Conservation (phyloP, 2,888 invertebrate genomes). For the Falcaria lacertinaria region DNA sequence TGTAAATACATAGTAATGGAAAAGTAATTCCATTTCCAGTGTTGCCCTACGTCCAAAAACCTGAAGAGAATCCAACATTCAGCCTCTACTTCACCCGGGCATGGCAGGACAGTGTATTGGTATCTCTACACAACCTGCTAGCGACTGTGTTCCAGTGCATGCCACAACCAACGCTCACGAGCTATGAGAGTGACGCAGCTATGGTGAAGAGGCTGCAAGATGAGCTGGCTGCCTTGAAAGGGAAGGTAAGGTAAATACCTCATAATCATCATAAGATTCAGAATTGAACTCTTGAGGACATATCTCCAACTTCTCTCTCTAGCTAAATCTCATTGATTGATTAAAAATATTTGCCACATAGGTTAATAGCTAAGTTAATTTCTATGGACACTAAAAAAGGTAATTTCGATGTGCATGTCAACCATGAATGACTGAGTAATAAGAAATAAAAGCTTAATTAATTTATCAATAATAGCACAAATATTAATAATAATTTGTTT, state of each 20-base stretch:
- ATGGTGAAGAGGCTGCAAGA: conserved; percentile 90
- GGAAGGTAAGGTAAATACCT: conserved; percentile 43
- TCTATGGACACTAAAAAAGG: too few relatives aligned
- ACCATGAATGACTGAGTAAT: too few relatives aligned
- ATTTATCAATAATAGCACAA: too few relatives aligned
- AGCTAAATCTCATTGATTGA: too few relatives aligned
- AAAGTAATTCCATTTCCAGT: conserved; percentile 77
- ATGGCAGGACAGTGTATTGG: conserved; percentile 96
- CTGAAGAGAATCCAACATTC: conserved; percentile 94
- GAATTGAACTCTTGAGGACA: too few relatives aligned
- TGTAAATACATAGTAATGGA: neutral
- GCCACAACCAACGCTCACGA: conserved; percentile 91
- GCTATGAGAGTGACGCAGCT: conserved; percentile 91
- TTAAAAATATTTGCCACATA: too few relatives aligned
- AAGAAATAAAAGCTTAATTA: too few relatives aligned
- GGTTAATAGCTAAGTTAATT: too few relatives aligned
- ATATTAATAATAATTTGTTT: too few relatives aligned
- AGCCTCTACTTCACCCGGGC: conserved; percentile 93
- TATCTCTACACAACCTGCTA: conserved; percentile 94
- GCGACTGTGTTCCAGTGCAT: conserved; percentile 93
- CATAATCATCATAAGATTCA: too few relatives aligned
- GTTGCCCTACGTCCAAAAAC: conserved; percentile 93
- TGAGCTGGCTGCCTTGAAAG: conserved; percentile 85
- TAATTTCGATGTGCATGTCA: too few relatives aligned
- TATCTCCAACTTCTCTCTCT: too few relatives aligned